Evolutionary conservation across 2,888 invertebrate genomes (phyloP), one percentile per base, ranked within the genome.

Genomic region (Leptinotarsa juncta): DNA sequence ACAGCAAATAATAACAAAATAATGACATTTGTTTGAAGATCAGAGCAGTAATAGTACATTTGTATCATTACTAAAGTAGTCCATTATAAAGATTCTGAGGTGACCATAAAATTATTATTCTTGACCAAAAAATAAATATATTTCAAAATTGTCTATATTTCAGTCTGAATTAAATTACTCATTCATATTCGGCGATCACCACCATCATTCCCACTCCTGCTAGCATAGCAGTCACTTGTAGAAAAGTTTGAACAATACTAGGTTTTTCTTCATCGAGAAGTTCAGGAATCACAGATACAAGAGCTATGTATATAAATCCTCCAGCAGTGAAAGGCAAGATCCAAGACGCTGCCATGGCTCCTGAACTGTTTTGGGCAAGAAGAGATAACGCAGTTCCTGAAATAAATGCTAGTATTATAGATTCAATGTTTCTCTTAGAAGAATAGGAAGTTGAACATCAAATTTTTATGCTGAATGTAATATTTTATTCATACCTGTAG

Each of bases 251-350:
- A 85, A 93, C 91, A 71, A 97, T 91, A 50, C 92, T 92, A 4
- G 92, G 93, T 77, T 88, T 87, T n/a, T 93, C 92, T 84, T 97
- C 97, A 86, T 96, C 95, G 80, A 99, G 90, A 66, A 99, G 90
- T 89, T 99, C 99, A 12, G 99, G 99, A 85, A 99, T 96, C 26
- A 99, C 97, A 78, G 98, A 98, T 0, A 99, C 99, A 20, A 99
- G 97, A 23, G 99, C 99, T 83, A 99, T 99, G 88, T 99, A 99
- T 87, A 99, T 99, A 87, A 99, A 99, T n/a, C 99, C 98, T 79
- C 97, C 98, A 62, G 98, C 98, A 32, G 98, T 99, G 83, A 99
- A 99, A 16, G 99, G 99, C 73, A 99, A 89, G 71, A 99, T 95
- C 92, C 98, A 96, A 7, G 93, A 91, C 14, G 95, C 93, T 2